Evolutionary conservation across 2,113 vertebrate genomes (phyloP).

Genomic region (Emydocephalus ijimae): DNA sequence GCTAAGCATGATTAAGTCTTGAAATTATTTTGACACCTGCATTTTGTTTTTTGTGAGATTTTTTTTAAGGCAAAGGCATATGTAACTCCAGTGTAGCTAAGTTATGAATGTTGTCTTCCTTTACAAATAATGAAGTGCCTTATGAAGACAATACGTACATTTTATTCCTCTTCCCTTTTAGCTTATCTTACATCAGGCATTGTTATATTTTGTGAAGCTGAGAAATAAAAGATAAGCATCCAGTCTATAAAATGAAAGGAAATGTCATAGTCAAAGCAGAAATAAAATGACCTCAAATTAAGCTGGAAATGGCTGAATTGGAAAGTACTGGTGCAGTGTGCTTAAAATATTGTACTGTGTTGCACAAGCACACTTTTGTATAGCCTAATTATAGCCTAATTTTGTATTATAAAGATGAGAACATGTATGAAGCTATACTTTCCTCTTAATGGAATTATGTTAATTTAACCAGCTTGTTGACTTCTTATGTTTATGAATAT

Average conservation of each 20-base stretch:
- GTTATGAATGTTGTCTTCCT: neutral
- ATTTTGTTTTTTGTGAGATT: slow-evolving; percentile 26
- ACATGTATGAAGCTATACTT: neutral
- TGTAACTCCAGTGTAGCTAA: slow-evolving; percentile 23
- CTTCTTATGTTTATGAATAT: neutral
- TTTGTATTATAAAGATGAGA: neutral
- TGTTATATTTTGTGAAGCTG: neutral
- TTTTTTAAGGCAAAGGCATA: slow-evolving; percentile 34
- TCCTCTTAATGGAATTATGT: neutral
- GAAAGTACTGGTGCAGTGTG: neutral
- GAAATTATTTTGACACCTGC: slow-evolving; percentile 44
- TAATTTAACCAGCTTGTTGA: neutral
- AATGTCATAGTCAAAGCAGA: neutral
- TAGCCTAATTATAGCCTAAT: neutral
- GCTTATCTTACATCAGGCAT: neutral
- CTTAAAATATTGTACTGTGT: neutral
- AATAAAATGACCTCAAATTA: neutral
- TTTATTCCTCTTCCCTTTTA: slow-evolving; percentile 4
- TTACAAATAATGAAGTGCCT: neutral
- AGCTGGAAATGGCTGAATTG: neutral
- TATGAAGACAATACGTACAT: neutral
- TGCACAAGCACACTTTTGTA: neutral
- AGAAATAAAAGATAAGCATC: neutral
- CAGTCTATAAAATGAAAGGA: slow-evolving; percentile 3
- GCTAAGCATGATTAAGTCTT: slow-evolving; percentile 42